Conservation (phyloP, 2,113 vertebrate genomes). For the Hypocryptadius cinnamomeus region DNA sequence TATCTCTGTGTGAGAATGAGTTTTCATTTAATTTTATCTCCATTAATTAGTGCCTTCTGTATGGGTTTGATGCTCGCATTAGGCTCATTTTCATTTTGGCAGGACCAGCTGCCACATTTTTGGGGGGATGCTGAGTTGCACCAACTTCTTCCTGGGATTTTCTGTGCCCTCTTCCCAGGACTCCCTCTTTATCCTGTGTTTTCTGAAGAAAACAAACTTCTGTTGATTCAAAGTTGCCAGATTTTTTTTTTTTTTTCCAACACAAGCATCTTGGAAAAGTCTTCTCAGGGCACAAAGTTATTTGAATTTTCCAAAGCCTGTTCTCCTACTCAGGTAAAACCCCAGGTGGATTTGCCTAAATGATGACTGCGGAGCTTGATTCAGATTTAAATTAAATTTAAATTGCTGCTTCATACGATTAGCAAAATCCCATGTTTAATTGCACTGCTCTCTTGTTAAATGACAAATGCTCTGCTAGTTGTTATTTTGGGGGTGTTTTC, state of each 20-base stretch:
- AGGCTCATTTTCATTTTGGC: background rate
- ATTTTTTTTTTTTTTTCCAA: background rate
- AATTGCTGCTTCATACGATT: constrained; percentile 20
- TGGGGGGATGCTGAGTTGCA: background rate
- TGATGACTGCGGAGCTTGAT: constrained; percentile 32
- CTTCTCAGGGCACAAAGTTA: constrained; percentile 16
- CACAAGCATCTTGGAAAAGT: background rate
- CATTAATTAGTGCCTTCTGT: background rate
- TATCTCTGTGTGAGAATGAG: constrained; percentile 23
- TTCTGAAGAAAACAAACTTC: background rate
- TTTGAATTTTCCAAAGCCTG: constrained; percentile 56
- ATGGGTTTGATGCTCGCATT: constrained; percentile 6
- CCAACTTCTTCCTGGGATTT: background rate
- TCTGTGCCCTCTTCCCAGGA: background rate
- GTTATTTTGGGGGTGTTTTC: background rate
- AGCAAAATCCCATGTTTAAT: background rate
- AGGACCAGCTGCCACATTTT: background rate
- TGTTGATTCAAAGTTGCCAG: background rate
- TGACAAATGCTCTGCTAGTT: background rate
- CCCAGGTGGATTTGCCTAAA: constrained; percentile 51
- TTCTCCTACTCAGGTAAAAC: constrained; percentile 55
- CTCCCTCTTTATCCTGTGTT: background rate
- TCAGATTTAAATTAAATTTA: constrained; percentile 43
- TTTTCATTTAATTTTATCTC: constrained; percentile 14
- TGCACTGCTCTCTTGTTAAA: background rate